Conservation (phyloP, 2,797 vertebrate species). For the Chiroxiphia lanceolata region DNA sequence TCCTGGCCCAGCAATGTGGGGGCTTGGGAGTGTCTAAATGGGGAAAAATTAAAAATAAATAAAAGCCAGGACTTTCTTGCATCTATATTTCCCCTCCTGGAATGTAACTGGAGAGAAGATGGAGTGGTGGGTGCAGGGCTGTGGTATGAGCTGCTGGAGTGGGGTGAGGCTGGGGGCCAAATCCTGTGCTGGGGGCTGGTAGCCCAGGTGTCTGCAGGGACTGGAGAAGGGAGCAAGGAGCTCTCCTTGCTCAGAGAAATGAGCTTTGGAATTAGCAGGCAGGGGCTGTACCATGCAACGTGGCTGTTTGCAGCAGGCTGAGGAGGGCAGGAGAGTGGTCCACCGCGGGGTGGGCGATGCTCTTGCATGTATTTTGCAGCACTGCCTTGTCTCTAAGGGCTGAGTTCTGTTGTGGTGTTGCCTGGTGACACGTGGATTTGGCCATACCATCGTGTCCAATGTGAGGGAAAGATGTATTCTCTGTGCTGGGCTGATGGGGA, state of each 20-base stretch:
- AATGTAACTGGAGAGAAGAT: background rate
- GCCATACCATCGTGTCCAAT: rapidly evolving
- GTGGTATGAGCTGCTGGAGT: background rate
- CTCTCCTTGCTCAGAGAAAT: background rate
- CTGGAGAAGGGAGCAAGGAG: background rate
- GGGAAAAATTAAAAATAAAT: background rate
- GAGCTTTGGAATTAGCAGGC: background rate
- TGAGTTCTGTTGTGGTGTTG: background rate
- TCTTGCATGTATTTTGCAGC: background rate
- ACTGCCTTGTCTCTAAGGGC: background rate
- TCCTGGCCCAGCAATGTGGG: background rate
- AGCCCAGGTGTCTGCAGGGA: background rate
- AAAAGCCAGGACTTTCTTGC: background rate
- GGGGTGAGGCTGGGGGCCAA: background rate
- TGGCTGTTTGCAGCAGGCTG: background rate
- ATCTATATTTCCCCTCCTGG: background rate
- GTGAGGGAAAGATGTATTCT: rapidly evolving
- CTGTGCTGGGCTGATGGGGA: background rate
- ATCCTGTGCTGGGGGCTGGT: background rate
- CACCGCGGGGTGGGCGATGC: rapidly evolving
- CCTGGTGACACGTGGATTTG: rapidly evolving
- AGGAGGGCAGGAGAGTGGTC: background rate
- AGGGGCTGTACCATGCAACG: rapidly evolving
- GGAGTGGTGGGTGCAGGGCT: background rate
- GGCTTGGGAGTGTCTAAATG: background rate